A percentile compares a stretch with the other conserved stretches of the same genome.
These are phyloP conservation scores for Pseudolaguvia tuberculata DNA, from an alignment of 2,113 vertebrate genomes.

Conservation along the genomic window DNA sequence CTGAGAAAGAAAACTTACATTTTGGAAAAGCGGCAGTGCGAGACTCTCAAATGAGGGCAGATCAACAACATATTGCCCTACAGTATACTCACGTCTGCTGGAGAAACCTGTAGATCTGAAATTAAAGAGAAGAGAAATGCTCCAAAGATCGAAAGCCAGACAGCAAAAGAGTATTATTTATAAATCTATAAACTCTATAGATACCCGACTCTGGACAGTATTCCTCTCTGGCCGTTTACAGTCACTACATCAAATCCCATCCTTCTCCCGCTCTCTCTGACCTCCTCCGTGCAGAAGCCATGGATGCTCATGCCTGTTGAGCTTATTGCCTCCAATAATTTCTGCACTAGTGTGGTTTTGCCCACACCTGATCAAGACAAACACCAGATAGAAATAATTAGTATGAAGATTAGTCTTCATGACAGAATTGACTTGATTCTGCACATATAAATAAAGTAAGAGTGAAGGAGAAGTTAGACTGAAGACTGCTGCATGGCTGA, in stretches of 20 bases:
- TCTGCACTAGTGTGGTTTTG: slow-evolving; percentile 91
- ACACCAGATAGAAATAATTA: neutral
- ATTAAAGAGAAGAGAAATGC: slow-evolving; percentile 51
- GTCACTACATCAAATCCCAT: slow-evolving; percentile 94
- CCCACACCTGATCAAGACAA: slow-evolving; percentile 77
- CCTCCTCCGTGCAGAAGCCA: slow-evolving; percentile 97
- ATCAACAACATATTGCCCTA: slow-evolving; percentile 88
- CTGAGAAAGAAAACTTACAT: slow-evolving; percentile 66
- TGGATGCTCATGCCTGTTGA: slow-evolving; percentile 69
- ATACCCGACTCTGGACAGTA: slow-evolving; percentile 86
- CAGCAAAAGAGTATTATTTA: neutral
- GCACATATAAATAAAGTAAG: too few species aligned
- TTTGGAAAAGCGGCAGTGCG: slow-evolving; percentile 79
- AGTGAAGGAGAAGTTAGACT: too few species aligned
- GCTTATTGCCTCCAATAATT: slow-evolving; percentile 73
- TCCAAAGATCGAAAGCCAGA: slow-evolving; percentile 34
- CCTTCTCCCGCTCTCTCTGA: slow-evolving; percentile 80
- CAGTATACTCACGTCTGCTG: slow-evolving; percentile 69
- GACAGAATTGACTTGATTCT: neutral
- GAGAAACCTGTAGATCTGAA: slow-evolving; percentile 51
- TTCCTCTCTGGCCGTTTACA: slow-evolving; percentile 76
- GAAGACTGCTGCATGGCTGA: too few species aligned
- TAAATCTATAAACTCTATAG: slow-evolving; percentile 12
- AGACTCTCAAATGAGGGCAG: slow-evolving; percentile 83
- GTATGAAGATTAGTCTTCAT: neutral